phyloP scores from a whole-genome alignment of 1,140 invertebrate genomes.

The Apis laboriosa region DNA sequence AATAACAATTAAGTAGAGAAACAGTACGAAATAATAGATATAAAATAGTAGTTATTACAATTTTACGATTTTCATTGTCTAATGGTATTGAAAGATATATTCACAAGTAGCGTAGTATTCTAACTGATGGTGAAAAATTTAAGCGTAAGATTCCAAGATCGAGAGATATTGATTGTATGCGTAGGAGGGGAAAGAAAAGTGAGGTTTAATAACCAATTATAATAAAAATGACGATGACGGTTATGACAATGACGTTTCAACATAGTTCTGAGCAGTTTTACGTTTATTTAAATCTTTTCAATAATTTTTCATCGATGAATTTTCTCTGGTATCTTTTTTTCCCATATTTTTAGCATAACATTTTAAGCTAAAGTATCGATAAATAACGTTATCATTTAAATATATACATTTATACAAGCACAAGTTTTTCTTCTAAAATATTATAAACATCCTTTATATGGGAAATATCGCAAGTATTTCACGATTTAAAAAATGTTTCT shows the following conservation, averaged over 20 bases:
- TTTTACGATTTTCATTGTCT: slow-evolving; percentile 52
- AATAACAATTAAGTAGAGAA: slow-evolving; percentile 22
- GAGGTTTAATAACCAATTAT: neutral
- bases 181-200: neutral
- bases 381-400: neutral
- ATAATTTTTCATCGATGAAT: slow-evolving; percentile 22
- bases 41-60: slow-evolving; percentile 43
- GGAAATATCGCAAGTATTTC: neutral
- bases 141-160: slow-evolving; percentile 16
- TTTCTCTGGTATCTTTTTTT: slow-evolving; percentile 38
- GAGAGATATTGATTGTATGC: neutral
- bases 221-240: neutral
- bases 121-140: slow-evolving; percentile 21
- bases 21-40: slow-evolving; percentile 34
- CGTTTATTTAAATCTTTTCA: slow-evolving; percentile 36
- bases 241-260: slow-evolving; percentile 5
- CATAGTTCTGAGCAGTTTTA: slow-evolving; percentile 13
- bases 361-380: neutral
- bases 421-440: neutral
- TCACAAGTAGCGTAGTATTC: slow-evolving; percentile 52
- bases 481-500: neutral
- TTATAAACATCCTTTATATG: neutral
- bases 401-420: neutral
- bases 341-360: neutral
- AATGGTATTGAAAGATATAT: slow-evolving; percentile 49